phyloP scores from a whole-genome alignment of 2,797 vertebrate genomes.

The Chloroceryle inda region DNA sequence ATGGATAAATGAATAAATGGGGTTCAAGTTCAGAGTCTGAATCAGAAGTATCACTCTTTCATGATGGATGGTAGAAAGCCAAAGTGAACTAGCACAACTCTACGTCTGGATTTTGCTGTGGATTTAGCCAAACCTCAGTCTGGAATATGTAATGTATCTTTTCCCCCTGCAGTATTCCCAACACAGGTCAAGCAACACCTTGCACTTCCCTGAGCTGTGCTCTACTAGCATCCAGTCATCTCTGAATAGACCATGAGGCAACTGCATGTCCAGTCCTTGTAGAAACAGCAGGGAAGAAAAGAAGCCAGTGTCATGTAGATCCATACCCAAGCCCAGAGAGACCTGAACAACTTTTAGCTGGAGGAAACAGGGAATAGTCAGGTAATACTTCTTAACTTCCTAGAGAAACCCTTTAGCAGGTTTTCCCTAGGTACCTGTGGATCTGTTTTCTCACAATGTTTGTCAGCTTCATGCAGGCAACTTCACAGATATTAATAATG shows the following conservation, averaged over 20 bases:
- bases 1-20: background rate
- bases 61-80: background rate
- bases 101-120: background rate
- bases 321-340: accelerated
- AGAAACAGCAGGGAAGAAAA: background rate
- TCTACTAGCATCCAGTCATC: background rate
- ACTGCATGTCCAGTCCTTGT: background rate
- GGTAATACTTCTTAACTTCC: background rate
- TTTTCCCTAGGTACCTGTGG: background rate
- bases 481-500: background rate
- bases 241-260: background rate
- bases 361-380: background rate
- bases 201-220: background rate
- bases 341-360: background rate
- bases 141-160: background rate
- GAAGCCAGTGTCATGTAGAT: background rate
- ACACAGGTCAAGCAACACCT: background rate
- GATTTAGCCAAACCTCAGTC: background rate
- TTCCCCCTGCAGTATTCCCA: background rate
- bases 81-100: background rate
- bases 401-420: background rate
- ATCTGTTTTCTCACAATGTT: background rate
- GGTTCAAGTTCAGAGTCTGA: background rate
- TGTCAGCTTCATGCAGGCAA: background rate
- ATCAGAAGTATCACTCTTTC: background rate